These are phyloP conservation scores for Pristionchus arcanus DNA, from an alignment of 2,888 invertebrate genomes.

Conservation along the genomic window DNA sequence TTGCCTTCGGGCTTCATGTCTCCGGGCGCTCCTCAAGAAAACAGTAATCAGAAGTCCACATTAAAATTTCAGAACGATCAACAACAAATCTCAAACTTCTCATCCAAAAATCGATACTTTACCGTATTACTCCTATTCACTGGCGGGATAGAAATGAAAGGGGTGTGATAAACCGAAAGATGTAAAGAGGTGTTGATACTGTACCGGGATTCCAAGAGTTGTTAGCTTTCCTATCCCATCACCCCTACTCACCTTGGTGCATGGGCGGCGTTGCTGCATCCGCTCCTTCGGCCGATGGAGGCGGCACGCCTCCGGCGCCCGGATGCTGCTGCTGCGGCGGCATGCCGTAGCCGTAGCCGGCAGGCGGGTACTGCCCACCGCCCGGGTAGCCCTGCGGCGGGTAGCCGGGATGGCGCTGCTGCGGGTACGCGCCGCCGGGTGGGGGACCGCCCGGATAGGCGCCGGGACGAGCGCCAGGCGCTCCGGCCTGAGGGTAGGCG, in stretches of 20 bases:
- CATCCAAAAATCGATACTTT: background rate
- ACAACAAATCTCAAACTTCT: too few species aligned
- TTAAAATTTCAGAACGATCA: too few species aligned
- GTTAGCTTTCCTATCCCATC: too few species aligned
- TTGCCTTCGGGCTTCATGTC: background rate
- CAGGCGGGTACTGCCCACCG: constrained; percentile 56
- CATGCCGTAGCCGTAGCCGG: constrained; percentile 59
- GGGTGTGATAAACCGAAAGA: too few species aligned
- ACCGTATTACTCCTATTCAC: too few species aligned
- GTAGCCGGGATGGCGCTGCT: constrained; percentile 40
- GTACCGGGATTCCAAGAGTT: too few species aligned
- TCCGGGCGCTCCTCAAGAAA: constrained; percentile 3
- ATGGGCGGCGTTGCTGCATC: constrained; percentile 71
- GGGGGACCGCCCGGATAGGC: constrained; percentile 41
- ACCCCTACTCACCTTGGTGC: constrained; percentile 64
- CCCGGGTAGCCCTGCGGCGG: constrained; percentile 57
- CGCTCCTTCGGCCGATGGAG: constrained; percentile 48
- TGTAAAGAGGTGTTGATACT: too few species aligned
- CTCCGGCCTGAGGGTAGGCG: constrained; percentile 18
- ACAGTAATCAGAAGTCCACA: background rate
- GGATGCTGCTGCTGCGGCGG: constrained; percentile 56
- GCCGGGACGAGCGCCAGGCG: constrained; percentile 12
- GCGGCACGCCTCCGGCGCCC: constrained; percentile 53
- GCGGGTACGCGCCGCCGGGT: constrained; percentile 61
- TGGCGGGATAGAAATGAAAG: too few species aligned